phyloP scores from a whole-genome alignment of 2,113 vertebrate species.

The Coracopsis vasa region DNA sequence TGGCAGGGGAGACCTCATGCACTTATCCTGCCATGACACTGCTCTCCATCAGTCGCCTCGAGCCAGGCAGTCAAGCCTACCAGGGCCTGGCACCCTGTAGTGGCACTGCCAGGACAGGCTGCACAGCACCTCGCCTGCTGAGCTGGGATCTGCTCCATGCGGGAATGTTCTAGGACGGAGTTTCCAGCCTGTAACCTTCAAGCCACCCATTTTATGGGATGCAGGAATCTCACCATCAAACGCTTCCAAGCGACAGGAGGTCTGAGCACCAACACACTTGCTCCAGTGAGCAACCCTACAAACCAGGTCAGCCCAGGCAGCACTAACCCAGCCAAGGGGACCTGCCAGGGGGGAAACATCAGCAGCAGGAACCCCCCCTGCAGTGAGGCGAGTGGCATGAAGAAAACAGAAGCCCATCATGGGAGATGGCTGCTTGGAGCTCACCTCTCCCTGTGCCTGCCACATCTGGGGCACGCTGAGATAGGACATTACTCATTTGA shows the following conservation, averaged over 20 bases:
- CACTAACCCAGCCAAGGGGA: neutral
- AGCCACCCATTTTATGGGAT: fast-evolving
- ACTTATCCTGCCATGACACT: neutral
- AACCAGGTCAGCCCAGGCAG: neutral
- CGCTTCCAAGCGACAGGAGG: neutral
- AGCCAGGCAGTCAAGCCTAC: neutral
- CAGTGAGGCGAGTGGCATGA: fast-evolving
- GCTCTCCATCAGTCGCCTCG: neutral
- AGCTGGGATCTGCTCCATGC: neutral
- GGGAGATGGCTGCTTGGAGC: neutral
- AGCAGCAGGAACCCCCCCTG: fast-evolving
- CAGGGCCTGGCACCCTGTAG: neutral
- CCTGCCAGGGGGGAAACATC: fast-evolving
- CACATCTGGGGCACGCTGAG: neutral
- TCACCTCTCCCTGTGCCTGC: neutral
- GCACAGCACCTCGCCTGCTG: fast-evolving
- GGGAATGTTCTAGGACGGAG: neutral
- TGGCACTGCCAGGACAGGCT: neutral
- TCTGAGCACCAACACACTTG: neutral
- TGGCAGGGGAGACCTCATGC: fast-evolving
- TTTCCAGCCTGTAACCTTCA: neutral
- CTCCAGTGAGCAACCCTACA: neutral
- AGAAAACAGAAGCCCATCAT: fast-evolving
- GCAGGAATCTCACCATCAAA: neutral
- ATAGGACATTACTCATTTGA: fast-evolving